Base-by-base conservation (phyloP, 2,797 vertebrate genomes). In the Coranthus polyacanthus region DNA sequence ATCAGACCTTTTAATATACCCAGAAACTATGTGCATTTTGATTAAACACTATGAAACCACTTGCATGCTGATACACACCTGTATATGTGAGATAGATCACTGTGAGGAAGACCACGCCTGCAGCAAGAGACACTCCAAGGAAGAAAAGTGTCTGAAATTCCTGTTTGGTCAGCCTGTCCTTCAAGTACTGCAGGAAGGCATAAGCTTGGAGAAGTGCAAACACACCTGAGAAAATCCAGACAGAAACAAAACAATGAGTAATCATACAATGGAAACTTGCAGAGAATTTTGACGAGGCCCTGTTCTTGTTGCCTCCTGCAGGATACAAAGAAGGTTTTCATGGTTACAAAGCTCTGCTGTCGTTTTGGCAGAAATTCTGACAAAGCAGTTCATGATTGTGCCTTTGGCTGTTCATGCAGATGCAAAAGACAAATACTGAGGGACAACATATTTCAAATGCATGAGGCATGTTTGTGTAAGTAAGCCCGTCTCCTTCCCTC, bases 111-210 rank as follows among this genome's bases (percentile, higher is more conserved):
- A 99, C 98, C 51, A 92, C 87, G 20, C 97, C 96, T 10, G 98
- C 98, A 71, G 97, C 97, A 22, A 99, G 89, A 7, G 98, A 98
- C 32, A 99, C 96, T 2, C 97, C 98, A 67, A 99, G 93, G 89
- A 99, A 98, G 94, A 99, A 99, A 20, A 99, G 93, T 0, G 97
- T 99, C 93, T 99, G 98, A 88, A 99, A 99, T 91, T 99, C 98
- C 81, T 99, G 98, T 75, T 95, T 96, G 78, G 98, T 99, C 78
- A 99, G 90, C 78, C 96, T 90, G 88, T 99, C 97, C 93, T 98
- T 96, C 84, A 99, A 92, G 90, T 98, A 99, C 85, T 98, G 97
- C 79, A 99, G 93, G 89, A 99, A 98, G 1, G 98, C 96, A 26
- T 99, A 99, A 0, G 96, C 97, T 91, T 99, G 98, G 57, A 99